Evolutionary conservation across 2,888 invertebrate genomes (phyloP), one percentile per base, ranked within the genome.

Genomic region (Liodrosophila aerea): DNA sequence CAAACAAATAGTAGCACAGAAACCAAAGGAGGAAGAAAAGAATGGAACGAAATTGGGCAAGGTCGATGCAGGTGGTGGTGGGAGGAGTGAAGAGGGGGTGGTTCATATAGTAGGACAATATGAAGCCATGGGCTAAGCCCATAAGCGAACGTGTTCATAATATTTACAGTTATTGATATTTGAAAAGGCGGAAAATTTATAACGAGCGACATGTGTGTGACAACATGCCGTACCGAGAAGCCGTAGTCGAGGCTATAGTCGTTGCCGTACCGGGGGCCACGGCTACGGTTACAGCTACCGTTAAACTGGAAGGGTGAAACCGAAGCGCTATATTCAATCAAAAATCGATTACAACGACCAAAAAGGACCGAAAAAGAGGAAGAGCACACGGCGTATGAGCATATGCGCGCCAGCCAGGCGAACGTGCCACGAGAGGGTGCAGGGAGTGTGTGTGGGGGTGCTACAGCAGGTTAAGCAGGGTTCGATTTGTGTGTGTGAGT

Each of bases 131-230:
- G 22, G 65, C 71, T 77, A 73, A 77, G 78, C 78, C 78, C 71
- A 85, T 85, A 73, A 82, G 71, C 73, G 86, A 76, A 88, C 88
- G 88, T 88, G 88, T 88, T 88, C 88, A 88, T 88, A 88, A 88
- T 88, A 88, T 88, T 88, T 88, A 88, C 87, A 82, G 88, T 88
- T 88, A 88, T 88, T 88, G 88, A 88, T 88, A 88, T 88, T 88
- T 88, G 88, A 88, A 87, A 88, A 87, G 87, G 87, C 88, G 87
- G 88, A 88, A 88, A 88, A 87, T 88, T 88, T 88, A 85, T 88
- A 87, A 86, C 86, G 68, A 85, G 75, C 87, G 86, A 85, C 80
- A 82, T 82, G 82, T 83, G 82, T 84, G 81, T 73, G 84, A 85
- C 84, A 85, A 86, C 82, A 74, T 67, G 70, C 73, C 73, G 76